These are phyloP conservation scores for Drepana falcataria DNA, from an alignment of 2,888 invertebrate species.

Conservation along the genomic window DNA sequence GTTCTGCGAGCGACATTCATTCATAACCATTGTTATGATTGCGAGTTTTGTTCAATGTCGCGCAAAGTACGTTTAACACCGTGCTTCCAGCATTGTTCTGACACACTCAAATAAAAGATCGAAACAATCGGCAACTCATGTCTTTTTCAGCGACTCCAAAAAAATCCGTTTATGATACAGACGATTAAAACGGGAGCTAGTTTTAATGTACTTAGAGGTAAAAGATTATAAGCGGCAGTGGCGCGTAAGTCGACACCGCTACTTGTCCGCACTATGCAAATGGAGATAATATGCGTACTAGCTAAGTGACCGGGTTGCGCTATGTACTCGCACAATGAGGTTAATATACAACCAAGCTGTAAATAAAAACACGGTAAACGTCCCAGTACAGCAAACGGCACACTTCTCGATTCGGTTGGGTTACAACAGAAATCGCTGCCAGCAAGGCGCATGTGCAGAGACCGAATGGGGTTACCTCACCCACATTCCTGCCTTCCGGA, in stretches of 20 bases:
- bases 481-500: conserved; percentile 73
- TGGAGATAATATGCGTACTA: conserved; percentile 67
- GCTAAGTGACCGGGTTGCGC: conserved; percentile 71
- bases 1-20: conserved; percentile 49
- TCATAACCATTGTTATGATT: conserved; percentile 62
- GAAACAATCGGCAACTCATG: conserved; percentile 3
- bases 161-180: not conserved
- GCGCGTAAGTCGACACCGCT: conserved; percentile 63
- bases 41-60: conserved; percentile 66
- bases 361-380: conserved; percentile 46
- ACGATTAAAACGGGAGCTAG: conserved; percentile 23
- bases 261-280: conserved; percentile 72
- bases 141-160: too few relatives aligned
- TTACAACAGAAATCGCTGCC: conserved; percentile 61
- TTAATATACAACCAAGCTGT: conserved; percentile 56
- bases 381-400: conserved; percentile 30
- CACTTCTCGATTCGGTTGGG: conserved; percentile 48
- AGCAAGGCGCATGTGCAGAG: conserved; percentile 65
- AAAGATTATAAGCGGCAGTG: conserved; percentile 48
- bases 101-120: conserved; percentile 1
- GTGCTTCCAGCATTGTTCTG: conserved; percentile 14
- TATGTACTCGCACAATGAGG: conserved; percentile 62
- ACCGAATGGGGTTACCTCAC: conserved; percentile 69
- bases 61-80: conserved; percentile 37
- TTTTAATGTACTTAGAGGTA: conserved; percentile 41